Base-by-base conservation (phyloP, 2,113 vertebrate species). In the Lamprotornis superbus region DNA sequence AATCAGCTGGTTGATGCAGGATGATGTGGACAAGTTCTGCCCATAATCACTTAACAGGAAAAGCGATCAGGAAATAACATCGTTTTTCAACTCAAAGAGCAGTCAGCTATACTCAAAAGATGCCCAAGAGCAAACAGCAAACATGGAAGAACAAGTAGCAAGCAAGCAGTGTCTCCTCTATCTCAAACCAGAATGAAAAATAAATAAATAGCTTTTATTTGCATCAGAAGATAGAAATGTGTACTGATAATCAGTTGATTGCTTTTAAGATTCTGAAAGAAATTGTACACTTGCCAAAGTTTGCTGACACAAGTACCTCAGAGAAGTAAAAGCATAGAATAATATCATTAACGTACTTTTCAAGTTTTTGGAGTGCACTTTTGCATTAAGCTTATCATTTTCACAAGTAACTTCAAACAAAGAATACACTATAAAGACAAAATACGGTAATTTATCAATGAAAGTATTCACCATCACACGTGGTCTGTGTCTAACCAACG, bases 1-100 rank as follows among this genome's bases (percentile, higher is more conserved):
- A 93, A 93, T 91, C 87, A 93, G 93, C 78, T 73, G 59, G 50
- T 33, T 91, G 89, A 53, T 69, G 89, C 25, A 84, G 44, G 68
- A 89, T 49, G 39, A 47, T 5, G 10, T 9, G 33, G 33, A 47
- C 52, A 92, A 90, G 24, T 78, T 92, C 75, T 93, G 85, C 44
- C 64, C 79, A 33, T 19, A 71, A 83, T 30, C 39, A 88, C 35
- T 88, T 90, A 90, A 86, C 30, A 81, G 52, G n/a, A 77, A 85
- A 95, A 90, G 28, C 52, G 21, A 56, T 44, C 70, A 93, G 63
- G 40, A 85, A 91, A 74, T 20, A 61, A 39, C 13, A 49, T 0
- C 4, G 9, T 39, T 84, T 76, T 89, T 47, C 70, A 79, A 56
- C 52, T 70, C 57, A 60, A 67, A 83, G 33, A 76, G 75, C 2